Evolutionary conservation across 2,888 invertebrate genomes (phyloP), one percentile per base, ranked within the genome.

Genomic region (Latheticus oryzae): DNA sequence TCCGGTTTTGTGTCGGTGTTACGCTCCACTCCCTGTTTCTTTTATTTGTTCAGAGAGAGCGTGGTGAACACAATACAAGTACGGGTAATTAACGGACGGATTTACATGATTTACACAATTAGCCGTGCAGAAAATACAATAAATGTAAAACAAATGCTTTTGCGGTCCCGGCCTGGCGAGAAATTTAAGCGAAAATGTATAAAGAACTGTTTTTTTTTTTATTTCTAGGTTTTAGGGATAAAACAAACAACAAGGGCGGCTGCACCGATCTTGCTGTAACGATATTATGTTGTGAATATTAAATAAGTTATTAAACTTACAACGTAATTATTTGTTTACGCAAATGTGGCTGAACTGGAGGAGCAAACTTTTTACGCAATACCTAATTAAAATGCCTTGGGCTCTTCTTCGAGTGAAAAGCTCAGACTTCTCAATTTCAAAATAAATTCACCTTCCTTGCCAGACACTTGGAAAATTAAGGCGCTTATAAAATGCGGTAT

Each of bases 91-190:
- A 73, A 71, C 67, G 70, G 69, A 70, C 72, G 74, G 76, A 75
- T 76, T 75, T 75, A 73, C 75, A 74, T 76, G 75, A 75, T 75
- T 76, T 76, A 75, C 74, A 68, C 73, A 73, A 75, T 75, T 76
- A 74, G 72, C 69, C 69, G 73, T 63, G 72, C 72, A 70, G 73
- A 73, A 73, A 75, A 74, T 69, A 70, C 73, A 70, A 73, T 69
- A 60, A 69, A 72, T 70, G 70, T 62, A 64, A 68, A 70, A 67
- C 70, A 66, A 70, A 70, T 67, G 70, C 65, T 69, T 67, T 66
- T 53, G 64, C 50, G 52, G 61, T 16, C 19, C 12, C 5, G 26
- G 45, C 8, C 2, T 5, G 19, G 32, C 28, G 8, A 8, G 9
- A 8, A 17, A 28, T 9, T 30, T 30, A 9, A 8, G 21, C 7